A percentile compares a stretch with the other conserved stretches of the same genome.
Evolutionary conservation across 2,888 invertebrate species (phyloP).

Genomic region (Pandemis cinnamomeana): DNA sequence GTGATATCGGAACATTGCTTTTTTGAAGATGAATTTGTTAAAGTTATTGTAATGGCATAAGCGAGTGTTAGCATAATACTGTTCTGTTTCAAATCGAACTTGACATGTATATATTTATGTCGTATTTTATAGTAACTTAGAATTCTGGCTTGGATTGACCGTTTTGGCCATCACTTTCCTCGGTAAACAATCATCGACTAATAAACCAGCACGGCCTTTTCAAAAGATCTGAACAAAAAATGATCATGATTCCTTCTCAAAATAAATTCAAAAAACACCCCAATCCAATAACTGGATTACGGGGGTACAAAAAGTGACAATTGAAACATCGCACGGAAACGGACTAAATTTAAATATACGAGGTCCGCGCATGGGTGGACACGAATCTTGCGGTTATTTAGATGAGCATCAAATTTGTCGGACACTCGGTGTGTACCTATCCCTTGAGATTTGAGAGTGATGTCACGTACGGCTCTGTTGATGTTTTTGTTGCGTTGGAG

Average conservation of each 20-base stretch:
- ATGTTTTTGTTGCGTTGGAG: background rate
- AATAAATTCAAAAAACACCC: slow-evolving; percentile 54
- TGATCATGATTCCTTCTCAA: background rate
- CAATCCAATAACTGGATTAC: slow-evolving; percentile 76
- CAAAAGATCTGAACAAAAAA: too few relatives aligned
- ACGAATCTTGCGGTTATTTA: slow-evolving; percentile 61
- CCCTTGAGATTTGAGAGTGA: slow-evolving; percentile 10
- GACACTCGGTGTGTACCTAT: slow-evolving; percentile 32
- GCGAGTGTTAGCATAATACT: too few relatives aligned
- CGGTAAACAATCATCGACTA: too few relatives aligned
- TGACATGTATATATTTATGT: too few relatives aligned
- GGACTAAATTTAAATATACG: slow-evolving; percentile 79
- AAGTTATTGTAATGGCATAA: too few relatives aligned
- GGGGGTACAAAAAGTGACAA: slow-evolving; percentile 69
- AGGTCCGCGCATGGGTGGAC: slow-evolving; percentile 69
- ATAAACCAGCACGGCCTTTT: too few relatives aligned
- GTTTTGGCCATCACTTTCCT: background rate
- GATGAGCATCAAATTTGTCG: slow-evolving; percentile 70
- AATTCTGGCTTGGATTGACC: too few relatives aligned
- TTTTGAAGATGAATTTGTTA: too few relatives aligned
- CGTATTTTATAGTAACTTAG: too few relatives aligned
- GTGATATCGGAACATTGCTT: background rate
- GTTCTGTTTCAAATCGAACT: too few relatives aligned
- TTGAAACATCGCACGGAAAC: slow-evolving; percentile 76
- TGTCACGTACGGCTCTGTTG: slow-evolving; percentile 2